Conservation (phyloP, 1,140 invertebrate genomes). For the Danaus plexippus region DNA sequence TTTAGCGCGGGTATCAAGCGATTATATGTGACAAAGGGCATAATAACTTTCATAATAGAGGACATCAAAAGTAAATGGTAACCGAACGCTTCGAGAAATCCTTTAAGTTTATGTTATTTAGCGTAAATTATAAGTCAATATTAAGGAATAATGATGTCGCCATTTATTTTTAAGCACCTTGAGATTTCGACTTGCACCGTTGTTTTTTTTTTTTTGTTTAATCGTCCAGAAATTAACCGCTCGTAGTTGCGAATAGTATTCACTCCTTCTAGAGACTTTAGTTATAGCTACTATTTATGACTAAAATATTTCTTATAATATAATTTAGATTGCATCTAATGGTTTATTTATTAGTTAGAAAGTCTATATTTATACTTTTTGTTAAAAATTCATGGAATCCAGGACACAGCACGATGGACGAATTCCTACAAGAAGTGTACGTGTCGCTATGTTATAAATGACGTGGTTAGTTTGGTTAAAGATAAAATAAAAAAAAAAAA, state of each 20-base stretch:
- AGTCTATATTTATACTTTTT: no score
- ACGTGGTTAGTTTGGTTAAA: no score
- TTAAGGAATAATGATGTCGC: constrained; percentile 33
- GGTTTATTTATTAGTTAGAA: no score
- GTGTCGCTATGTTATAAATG: no score
- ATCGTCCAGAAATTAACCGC: no score
- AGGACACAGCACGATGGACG: not conserved
- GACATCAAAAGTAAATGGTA: constrained; percentile 23
- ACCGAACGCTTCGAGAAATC: constrained; percentile 35
- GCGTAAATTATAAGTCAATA: constrained; percentile 33
- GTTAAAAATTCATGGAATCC: not conserved
- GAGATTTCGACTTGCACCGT: not conserved
- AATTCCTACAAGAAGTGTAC: not conserved
- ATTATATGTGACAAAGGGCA: constrained; percentile 37
- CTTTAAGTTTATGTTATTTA: constrained; percentile 41
- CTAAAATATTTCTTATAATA: no score
- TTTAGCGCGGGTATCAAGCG: constrained; percentile 20
- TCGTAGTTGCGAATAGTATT: no score
- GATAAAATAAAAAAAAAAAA: no score
- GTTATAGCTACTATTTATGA: no score
- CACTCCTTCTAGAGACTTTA: no score
- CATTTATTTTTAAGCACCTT: constrained; percentile 12
- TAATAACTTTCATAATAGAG: constrained; percentile 48
- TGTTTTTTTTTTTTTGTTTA: no score
- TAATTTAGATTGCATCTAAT: no score